A percentile compares a stretch with the other conserved stretches of the same genome.
Conservation (phyloP, 2,113 vertebrate genomes). For the Sylvilagus bachmani region DNA sequence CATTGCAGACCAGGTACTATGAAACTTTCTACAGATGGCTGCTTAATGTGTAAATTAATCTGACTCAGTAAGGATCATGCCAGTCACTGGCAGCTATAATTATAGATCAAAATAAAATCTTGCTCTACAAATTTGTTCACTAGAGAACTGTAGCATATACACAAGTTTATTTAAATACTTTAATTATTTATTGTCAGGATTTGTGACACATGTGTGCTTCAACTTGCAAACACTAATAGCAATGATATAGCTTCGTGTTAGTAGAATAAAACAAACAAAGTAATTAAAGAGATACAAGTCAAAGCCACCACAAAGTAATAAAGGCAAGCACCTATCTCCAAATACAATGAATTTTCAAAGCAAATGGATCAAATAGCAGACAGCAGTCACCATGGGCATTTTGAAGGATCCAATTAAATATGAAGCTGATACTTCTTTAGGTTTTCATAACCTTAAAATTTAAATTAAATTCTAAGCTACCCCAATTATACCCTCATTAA, state of each 20-base stretch:
- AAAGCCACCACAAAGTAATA: not conserved
- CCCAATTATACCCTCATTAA: constrained; percentile 57
- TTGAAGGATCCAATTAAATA: constrained; percentile 65
- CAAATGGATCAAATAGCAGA: constrained; percentile 62
- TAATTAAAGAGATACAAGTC: not conserved
- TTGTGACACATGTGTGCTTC: constrained; percentile 82
- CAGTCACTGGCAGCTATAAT: constrained; percentile 87
- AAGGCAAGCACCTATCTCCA: constrained; percentile 34
- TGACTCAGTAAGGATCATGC: constrained; percentile 85
- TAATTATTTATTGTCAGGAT: constrained; percentile 89
- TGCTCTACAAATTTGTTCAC: constrained; percentile 86
- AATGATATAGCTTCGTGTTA: constrained; percentile 67
- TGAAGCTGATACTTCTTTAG: constrained; percentile 44
- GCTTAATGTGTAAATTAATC: constrained; percentile 89
- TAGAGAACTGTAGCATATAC: constrained; percentile 77
- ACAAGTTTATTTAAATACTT: constrained; percentile 87
- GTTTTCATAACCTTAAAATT: constrained; percentile 65
- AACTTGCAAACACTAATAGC: constrained; percentile 84
- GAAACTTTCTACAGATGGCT: constrained; percentile 87
- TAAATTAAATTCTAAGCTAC: constrained; percentile 29
- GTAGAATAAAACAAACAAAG: constrained; percentile 80
- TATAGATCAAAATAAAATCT: constrained; percentile 87
- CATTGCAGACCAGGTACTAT: constrained; percentile 79
- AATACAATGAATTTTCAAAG: constrained; percentile 61
- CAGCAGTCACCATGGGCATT: constrained; percentile 7